Evolutionary conservation across 37 sponge, comb jelly and placozoan species (phyloP).

Genomic region (Geodia barretti): DNA sequence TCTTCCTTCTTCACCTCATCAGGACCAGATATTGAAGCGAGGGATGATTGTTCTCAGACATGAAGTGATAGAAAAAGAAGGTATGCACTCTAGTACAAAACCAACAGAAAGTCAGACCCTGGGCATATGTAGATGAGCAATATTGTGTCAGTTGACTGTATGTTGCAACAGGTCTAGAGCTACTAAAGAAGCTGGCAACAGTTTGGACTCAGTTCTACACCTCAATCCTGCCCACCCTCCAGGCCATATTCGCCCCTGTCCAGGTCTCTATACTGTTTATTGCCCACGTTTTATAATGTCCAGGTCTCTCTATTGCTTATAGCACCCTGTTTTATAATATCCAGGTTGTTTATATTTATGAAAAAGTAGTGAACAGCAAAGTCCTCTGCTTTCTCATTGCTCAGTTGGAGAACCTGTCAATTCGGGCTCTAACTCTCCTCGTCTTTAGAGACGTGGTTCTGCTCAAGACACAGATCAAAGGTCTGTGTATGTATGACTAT

Average conservation of each 20-base stretch:
- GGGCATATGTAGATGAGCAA: not conserved
- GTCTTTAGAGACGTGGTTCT: constrained; percentile 78
- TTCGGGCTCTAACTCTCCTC: constrained; percentile 65
- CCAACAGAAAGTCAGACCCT: too few species aligned
- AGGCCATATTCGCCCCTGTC: constrained; percentile 72
- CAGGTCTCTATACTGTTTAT: constrained; percentile 30
- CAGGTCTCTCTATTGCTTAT: not conserved
- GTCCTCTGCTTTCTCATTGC: not conserved
- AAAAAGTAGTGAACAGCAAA: too few species aligned
- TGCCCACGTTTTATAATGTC: not conserved
- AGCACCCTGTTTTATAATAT: not conserved
- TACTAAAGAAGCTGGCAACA: constrained; percentile 66
- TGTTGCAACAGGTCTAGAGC: constrained; percentile 27
- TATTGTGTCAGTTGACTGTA: not conserved
- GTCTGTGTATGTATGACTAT: too few species aligned
- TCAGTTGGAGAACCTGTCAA: constrained; percentile 43
- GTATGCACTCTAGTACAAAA: constrained; percentile 9
- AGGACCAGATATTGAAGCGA: constrained; percentile 52
- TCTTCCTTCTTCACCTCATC: too few species aligned
- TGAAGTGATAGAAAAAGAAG: constrained; percentile 44
- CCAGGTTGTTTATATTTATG: not conserved
- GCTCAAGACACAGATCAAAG: constrained; percentile 60
- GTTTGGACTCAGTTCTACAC: constrained; percentile 84
- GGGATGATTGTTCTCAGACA: constrained; percentile 72
- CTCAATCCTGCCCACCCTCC: constrained; percentile 75